Percentiles rank a stretch among this genome's conserved stretches.
Conservation (phyloP, 2,888 invertebrate species). For the Cantharis nigra region DNA sequence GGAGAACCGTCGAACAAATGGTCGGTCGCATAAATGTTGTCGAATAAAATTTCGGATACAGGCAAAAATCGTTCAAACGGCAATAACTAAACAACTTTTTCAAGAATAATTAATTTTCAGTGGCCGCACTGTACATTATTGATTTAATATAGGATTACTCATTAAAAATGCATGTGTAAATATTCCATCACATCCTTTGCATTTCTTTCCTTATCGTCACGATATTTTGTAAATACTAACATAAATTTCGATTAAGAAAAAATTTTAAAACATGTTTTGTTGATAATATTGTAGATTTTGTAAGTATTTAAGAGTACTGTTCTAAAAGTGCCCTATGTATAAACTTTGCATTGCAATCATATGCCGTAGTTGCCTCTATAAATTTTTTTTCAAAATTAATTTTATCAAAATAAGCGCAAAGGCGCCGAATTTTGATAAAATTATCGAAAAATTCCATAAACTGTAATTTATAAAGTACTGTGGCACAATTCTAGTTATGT, state of each 20-base stretch:
- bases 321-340: slow-evolving; percentile 41
- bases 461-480: not conserved
- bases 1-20: no score
- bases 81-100: no score
- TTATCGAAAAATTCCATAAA: not conserved
- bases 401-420: not conserved
- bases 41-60: no score
- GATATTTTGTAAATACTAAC: not conserved
- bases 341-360: slow-evolving; percentile 40
- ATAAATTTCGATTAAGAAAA: not conserved
- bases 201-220: not conserved
- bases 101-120: no score
- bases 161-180: not conserved
- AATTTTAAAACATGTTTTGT: slow-evolving; percentile 11
- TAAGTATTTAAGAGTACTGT: slow-evolving; percentile 19
- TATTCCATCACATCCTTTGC: not conserved
- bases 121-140: no score
- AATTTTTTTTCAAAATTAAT: slow-evolving; percentile 5
- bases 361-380: slow-evolving; percentile 48
- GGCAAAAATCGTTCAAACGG: no score
- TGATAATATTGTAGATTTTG: slow-evolving; percentile 18
- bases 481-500: not conserved
- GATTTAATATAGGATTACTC: not conserved
- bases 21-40: no score
- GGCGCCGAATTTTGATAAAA: not conserved